A percentile compares a stretch with the other conserved stretches of the same genome.
Evolutionary conservation across 2,888 invertebrate genomes (phyloP).

Genomic region (Heliconius ethilla): DNA sequence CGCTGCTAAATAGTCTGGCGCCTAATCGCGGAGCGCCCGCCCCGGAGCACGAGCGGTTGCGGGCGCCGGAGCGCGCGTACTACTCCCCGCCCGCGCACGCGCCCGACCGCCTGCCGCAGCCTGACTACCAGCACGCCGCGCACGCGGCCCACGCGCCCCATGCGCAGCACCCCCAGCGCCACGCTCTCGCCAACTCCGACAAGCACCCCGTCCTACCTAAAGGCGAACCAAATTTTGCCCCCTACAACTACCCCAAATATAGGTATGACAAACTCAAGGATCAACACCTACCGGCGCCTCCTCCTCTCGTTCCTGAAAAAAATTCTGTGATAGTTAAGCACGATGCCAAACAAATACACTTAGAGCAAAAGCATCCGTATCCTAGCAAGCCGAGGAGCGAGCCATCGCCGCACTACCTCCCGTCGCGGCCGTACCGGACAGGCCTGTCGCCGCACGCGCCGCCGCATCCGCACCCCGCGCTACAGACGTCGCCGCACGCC

Average conservation of each 20-base stretch:
- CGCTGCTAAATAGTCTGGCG: slow-evolving; percentile 79
- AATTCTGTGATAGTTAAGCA: slow-evolving; percentile 91
- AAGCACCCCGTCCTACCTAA: slow-evolving; percentile 77
- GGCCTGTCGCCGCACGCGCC: slow-evolving; percentile 81
- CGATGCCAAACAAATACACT: slow-evolving; percentile 85
- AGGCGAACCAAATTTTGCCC: slow-evolving; percentile 85
- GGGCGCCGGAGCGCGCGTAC: slow-evolving; percentile 61
- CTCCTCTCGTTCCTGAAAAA: slow-evolving; percentile 86
- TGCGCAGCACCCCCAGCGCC: slow-evolving; percentile 60
- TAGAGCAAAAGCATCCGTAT: slow-evolving; percentile 82
- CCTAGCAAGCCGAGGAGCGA: slow-evolving; percentile 82
- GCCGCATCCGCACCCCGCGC: slow-evolving; percentile 74
- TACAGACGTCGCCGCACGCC: slow-evolving; percentile 73
- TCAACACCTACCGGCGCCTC: slow-evolving; percentile 85
- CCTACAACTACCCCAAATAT: slow-evolving; percentile 85
- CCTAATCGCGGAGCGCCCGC: slow-evolving; percentile 65
- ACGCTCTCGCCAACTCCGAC: slow-evolving; percentile 66
- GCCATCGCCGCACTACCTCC: slow-evolving; percentile 81
- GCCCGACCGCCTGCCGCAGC: slow-evolving; percentile 55
- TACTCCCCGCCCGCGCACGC: slow-evolving; percentile 54
- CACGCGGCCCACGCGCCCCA: slow-evolving; percentile 59
- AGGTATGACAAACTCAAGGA: slow-evolving; percentile 84
- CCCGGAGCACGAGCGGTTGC: slow-evolving; percentile 59
- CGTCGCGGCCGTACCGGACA: slow-evolving; percentile 73
- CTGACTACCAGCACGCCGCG: slow-evolving; percentile 50